Conservation (phyloP, 2,888 invertebrate genomes). For the Standfussiana lucernea region DNA sequence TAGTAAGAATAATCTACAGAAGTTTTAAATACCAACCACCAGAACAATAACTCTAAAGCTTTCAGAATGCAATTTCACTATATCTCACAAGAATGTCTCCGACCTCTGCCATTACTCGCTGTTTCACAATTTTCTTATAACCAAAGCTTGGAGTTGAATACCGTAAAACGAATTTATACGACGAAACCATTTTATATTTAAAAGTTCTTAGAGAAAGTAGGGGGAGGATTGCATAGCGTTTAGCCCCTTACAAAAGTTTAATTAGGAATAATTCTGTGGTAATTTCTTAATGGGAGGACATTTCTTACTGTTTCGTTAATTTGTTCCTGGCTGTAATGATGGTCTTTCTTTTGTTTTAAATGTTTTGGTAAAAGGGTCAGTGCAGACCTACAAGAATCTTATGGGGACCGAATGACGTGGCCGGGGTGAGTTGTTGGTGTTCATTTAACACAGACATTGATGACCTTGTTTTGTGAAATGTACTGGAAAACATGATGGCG, state of each 20-base stretch:
- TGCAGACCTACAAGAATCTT: background rate
- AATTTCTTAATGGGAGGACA: slow-evolving; percentile 56
- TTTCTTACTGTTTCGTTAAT: slow-evolving; percentile 55
- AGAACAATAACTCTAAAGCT: slow-evolving; percentile 27
- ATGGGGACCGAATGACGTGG: background rate
- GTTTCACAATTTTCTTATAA: slow-evolving; percentile 50
- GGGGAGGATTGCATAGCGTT: slow-evolving; percentile 56
- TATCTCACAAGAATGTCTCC: slow-evolving; percentile 49
- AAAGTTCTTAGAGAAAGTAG: slow-evolving; percentile 61
- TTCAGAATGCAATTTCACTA: slow-evolving; percentile 46
- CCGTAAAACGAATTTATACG: slow-evolving; percentile 76
- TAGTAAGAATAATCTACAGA: background rate
- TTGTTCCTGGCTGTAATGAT: slow-evolving; percentile 46
- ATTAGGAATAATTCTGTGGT: slow-evolving; percentile 67
- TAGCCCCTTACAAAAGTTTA: slow-evolving; percentile 65
- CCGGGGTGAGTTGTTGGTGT: background rate
- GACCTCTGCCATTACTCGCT: slow-evolving; percentile 47
- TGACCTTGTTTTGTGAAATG: background rate
- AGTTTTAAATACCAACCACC: slow-evolving; percentile 18
- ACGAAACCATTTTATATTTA: slow-evolving; percentile 72
- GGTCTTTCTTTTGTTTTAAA: slow-evolving; percentile 17
- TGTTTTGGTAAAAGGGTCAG: background rate
- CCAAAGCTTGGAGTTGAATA: slow-evolving; percentile 59
- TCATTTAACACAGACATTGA: background rate
- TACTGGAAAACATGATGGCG: background rate